Evolutionary conservation across 2,888 invertebrate genomes (phyloP).

Genomic region (Melieria crassipennis): DNA sequence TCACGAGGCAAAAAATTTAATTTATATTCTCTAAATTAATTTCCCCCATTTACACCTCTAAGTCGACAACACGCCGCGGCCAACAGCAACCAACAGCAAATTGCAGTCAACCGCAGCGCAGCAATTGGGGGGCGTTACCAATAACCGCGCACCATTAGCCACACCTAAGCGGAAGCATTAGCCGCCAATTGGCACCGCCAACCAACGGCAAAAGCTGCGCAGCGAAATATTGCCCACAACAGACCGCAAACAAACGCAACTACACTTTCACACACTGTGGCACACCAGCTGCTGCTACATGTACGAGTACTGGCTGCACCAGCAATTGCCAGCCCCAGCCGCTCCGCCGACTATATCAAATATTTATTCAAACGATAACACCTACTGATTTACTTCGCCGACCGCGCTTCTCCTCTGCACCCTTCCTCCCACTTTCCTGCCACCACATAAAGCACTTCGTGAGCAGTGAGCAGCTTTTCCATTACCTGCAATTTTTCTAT

Average conservation of each 20-base stretch:
- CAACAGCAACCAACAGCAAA: no score
- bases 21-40: no score
- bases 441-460: constrained; percentile 17
- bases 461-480: constrained; percentile 8
- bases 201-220: neutral
- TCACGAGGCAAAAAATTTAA: no score
- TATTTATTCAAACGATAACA: constrained; percentile 64
- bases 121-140: constrained; percentile 33
- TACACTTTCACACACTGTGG: neutral
- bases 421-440: neutral
- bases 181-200: constrained; percentile 48
- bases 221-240: neutral
- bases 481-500: constrained; percentile 51
- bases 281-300: no score
- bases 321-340: neutral
- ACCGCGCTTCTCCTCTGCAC: neutral
- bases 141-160: constrained; percentile 47
- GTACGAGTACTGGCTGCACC: neutral
- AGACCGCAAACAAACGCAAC: neutral
- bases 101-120: neutral
- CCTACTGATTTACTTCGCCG: constrained; percentile 57
- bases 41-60: no score
- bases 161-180: constrained; percentile 55
- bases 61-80: no score
- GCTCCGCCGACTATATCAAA: constrained; percentile 51